Conservation (phyloP, 1,140 invertebrate genomes). For the Drosophila orena region DNA sequence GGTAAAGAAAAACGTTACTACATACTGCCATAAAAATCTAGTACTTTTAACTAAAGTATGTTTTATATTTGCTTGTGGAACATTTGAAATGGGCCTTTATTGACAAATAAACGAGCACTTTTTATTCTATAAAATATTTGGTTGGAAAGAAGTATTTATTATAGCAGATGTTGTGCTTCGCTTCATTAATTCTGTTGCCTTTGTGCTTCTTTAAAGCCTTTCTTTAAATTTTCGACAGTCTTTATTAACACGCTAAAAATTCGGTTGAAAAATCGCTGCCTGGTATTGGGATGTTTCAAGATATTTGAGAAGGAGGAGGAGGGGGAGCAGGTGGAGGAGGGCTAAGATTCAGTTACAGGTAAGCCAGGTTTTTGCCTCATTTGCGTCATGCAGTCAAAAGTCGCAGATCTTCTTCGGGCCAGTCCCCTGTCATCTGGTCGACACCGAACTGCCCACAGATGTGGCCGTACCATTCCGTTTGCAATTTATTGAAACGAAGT, state of each 20-base stretch:
- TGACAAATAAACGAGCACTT: constrained; percentile 53
- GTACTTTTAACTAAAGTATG: too few relatives aligned
- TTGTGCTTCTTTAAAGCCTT: constrained; percentile 66
- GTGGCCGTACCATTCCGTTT: constrained; percentile 63
- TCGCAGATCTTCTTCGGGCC: constrained; percentile 37
- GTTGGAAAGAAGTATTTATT: constrained; percentile 40
- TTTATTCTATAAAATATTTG: constrained; percentile 28
- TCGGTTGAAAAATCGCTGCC: constrained; percentile 55
- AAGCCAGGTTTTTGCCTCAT: constrained; percentile 58
- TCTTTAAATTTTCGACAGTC: constrained; percentile 75
- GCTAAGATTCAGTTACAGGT: constrained; percentile 66
- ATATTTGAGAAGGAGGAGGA: neutral
- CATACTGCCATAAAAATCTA: too few relatives aligned
- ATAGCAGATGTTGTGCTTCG: constrained; percentile 63
- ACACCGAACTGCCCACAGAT: constrained; percentile 27
- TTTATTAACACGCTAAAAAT: constrained; percentile 69
- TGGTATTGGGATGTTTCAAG: constrained; percentile 9
- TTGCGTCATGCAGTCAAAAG: constrained; percentile 73
- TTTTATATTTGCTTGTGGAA: too few relatives aligned
- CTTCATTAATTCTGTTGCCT: constrained; percentile 41
- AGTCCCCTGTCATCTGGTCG: constrained; percentile 22
- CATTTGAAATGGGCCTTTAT: too few relatives aligned
- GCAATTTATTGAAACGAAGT: constrained; percentile 82
- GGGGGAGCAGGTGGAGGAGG: neutral
- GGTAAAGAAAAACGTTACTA: too few relatives aligned